A percentile compares a stretch with the other conserved stretches of the same genome.
Conservation (phyloP, 2,888 invertebrate species). For the Bimastos eiseni region DNA sequence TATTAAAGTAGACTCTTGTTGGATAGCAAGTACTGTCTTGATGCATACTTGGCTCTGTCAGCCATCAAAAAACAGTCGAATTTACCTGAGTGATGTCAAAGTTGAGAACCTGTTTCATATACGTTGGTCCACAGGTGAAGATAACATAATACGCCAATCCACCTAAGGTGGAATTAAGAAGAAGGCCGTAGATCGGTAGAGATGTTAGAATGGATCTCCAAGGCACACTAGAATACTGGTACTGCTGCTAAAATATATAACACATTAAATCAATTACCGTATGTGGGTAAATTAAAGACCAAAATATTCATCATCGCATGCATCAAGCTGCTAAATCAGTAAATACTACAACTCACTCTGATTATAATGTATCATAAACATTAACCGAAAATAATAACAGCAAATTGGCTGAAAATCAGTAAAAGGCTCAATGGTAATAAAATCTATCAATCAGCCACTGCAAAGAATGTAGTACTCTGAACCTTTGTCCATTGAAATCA, state of each 20-base stretch:
- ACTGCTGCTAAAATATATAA: not conserved
- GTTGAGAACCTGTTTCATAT: slow-evolving; percentile 31
- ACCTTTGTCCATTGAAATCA: too few relatives aligned
- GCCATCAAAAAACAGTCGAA: not conserved
- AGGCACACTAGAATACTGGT: not conserved
- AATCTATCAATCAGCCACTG: too few relatives aligned
- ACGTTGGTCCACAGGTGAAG: slow-evolving; percentile 28
- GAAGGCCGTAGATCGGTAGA: slow-evolving; percentile 2
- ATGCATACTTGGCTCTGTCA: not conserved
- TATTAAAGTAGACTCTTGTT: not conserved
- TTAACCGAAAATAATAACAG: too few relatives aligned
- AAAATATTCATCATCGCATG: not conserved
- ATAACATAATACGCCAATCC: slow-evolving; percentile 29
- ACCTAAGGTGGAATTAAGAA: not conserved
- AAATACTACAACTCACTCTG: not conserved
- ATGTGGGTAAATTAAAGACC: not conserved
- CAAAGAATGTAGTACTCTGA: too few relatives aligned
- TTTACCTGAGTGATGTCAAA: slow-evolving; percentile 33
- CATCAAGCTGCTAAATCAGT: not conserved
- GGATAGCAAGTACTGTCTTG: not conserved
- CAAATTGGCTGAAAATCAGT: too few relatives aligned
- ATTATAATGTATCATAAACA: too few relatives aligned
- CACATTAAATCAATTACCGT: not conserved
- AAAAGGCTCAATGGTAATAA: too few relatives aligned
- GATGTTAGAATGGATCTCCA: slow-evolving; percentile 27